phyloP scores from a whole-genome alignment of 53 echinoderm and acorn worm genomes.

The Apostichopus leukothele region DNA sequence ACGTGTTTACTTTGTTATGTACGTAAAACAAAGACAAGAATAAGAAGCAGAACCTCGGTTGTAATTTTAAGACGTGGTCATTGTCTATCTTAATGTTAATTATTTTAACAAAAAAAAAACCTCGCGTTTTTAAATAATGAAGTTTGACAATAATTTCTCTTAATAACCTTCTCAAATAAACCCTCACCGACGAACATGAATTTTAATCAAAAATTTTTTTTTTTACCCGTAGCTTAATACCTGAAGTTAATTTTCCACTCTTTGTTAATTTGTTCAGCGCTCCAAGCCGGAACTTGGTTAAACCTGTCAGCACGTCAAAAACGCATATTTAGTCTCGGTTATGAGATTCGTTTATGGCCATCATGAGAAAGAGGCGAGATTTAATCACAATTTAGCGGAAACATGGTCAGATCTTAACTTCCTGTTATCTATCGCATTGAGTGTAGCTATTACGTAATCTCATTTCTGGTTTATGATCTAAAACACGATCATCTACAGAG shows the following conservation, averaged over 20 bases:
- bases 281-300: slow-evolving; percentile 13
- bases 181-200: slow-evolving; percentile 26
- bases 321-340: slow-evolving; percentile 29
- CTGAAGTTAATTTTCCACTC: slow-evolving; percentile 34
- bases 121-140: slow-evolving; percentile 11
- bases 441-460: slow-evolving; percentile 17
- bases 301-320: slow-evolving; percentile 11
- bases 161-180: slow-evolving; percentile 34
- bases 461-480: slow-evolving; percentile 41
- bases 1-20: no score
- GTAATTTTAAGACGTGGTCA: not conserved
- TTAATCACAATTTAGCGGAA: slow-evolving; percentile 37
- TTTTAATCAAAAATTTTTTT: slow-evolving; percentile 28
- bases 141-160: slow-evolving; percentile 42
- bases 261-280: slow-evolving; percentile 31
- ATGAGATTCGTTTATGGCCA: slow-evolving; percentile 27
- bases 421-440: slow-evolving; percentile 25
- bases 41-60: not conserved
- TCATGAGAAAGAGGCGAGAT: slow-evolving; percentile 29
- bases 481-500: not conserved
- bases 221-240: slow-evolving; percentile 22
- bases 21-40: no score
- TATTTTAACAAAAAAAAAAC: not conserved
- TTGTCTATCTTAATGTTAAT: not conserved
- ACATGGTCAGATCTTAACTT: slow-evolving; percentile 37